Base-by-base conservation (phyloP, 1,140 invertebrate species). In the Philotrypesis tridentata region DNA sequence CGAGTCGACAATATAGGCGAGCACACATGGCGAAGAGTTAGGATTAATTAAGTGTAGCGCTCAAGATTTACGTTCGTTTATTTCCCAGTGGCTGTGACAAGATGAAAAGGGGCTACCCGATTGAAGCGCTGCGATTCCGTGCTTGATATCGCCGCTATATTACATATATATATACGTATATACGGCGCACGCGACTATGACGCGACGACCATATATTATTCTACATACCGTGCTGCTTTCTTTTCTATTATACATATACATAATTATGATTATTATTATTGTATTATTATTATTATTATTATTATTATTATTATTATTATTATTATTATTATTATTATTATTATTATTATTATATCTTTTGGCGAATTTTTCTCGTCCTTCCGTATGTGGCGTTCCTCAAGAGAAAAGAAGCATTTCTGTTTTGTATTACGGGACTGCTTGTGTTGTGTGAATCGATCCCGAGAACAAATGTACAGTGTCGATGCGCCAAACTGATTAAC, bases 21-120 rank as follows among this genome's bases (percentile, higher is more conserved):
- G 14, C 55, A 71, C 8, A 40, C 17, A 40, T 27, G 71, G 71
- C 67, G 75, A 25, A 70, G 43, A 63, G 43, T 63, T 82, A 71
- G 55, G 55, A 43, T 68, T 82, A 76, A 40, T 75, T 70, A 60
- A 75, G 61, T 70, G 17, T 76, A 72, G 63, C 72, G 63, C 33
- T 82, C 75, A n/a, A 68, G 43, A 81, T 75, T 81, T 78, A 78
- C n/a, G 75, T 67, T 82, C 27, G n/a, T 82, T 74, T 78, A 33
- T 79, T 55, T 72, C 31, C 70, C 29, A 83, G 76, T 79, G 82
- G 82, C 82, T 83, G 82, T 83, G 82, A 83, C 81, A 74, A 73
- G 70, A 82, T 79, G 60, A 74, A 79, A n/a, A 82, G 31, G 67
- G 60, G 48, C 43, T 82, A n/a, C n/a, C 12, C 72, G 73, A 82